Percentiles rank a stretch among this genome's conserved stretches.
These are phyloP conservation scores for Chiloscyllium punctatum DNA, from an alignment of 2,797 vertebrate genomes.

Conservation along the genomic window DNA sequence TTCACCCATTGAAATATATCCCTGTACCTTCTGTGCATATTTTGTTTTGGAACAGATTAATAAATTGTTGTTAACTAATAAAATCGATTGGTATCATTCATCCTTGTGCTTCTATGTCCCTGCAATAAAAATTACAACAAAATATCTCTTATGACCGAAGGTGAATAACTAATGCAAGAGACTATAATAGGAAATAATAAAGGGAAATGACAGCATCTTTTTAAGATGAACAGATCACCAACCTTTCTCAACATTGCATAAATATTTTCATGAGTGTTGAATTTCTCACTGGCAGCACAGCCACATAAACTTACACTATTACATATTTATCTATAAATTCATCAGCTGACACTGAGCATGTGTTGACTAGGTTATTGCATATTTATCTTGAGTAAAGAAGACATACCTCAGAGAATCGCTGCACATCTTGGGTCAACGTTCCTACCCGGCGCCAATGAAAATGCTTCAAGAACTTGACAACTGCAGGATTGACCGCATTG, in stretches of 20 bases:
- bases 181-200: neutral
- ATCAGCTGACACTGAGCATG: neutral
- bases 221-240: neutral
- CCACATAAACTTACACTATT: neutral
- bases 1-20: neutral
- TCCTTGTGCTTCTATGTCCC: neutral
- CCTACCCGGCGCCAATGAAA: conserved; percentile 95
- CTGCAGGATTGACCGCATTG: conserved; percentile 95
- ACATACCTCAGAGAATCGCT: conserved; percentile 94
- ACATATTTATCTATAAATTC: neutral
- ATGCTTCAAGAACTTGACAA: conserved; percentile 86
- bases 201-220: neutral
- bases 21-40: neutral
- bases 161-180: neutral
- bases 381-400: conserved; percentile 18
- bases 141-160: neutral
- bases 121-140: neutral
- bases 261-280: neutral
- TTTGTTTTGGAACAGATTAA: neutral
- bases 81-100: neutral
- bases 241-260: neutral
- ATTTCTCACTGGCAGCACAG: neutral
- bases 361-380: neutral
- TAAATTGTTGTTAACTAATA: neutral
- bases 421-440: conserved; percentile 94